Conservation (phyloP, 1,140 invertebrate species). For the Heliconius hewitsoni region DNA sequence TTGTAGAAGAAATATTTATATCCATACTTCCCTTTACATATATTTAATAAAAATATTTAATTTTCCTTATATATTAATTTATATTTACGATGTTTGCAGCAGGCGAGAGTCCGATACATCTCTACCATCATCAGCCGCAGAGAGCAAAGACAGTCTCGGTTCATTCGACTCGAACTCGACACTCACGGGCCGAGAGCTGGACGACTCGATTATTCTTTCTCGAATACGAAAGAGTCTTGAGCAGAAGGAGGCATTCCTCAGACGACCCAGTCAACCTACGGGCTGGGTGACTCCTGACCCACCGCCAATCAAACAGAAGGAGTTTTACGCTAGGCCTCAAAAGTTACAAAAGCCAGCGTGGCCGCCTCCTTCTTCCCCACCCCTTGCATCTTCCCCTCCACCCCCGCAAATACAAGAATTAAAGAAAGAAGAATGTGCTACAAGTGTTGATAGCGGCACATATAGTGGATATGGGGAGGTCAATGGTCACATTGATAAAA, state of each 20-base stretch:
- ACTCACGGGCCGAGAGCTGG: conserved; percentile 84
- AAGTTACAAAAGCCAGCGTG: conserved; percentile 87
- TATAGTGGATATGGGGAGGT: conserved; percentile 74
- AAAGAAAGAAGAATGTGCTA: conserved; percentile 70
- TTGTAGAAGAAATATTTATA: not conserved
- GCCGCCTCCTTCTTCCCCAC: conserved; percentile 81
- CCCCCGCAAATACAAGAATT: conserved; percentile 54
- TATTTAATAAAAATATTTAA: not conserved
- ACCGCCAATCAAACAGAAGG: conserved; percentile 83
- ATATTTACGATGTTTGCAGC: conserved; percentile 47
- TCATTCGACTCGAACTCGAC: conserved; percentile 86
- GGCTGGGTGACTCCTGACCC: conserved; percentile 81
- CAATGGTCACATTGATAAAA: conserved; percentile 66
- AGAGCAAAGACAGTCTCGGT: conserved; percentile 84
- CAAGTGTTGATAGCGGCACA: conserved; percentile 73
- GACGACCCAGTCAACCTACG: conserved; percentile 86
- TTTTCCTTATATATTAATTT: conserved; percentile 6
- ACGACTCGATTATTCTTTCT: conserved; percentile 86
- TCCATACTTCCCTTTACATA: not conserved
- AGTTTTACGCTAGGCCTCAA: conserved; percentile 89
- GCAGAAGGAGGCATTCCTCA: conserved; percentile 93
- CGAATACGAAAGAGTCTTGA: conserved; percentile 91
- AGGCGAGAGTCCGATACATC: conserved; percentile 83
- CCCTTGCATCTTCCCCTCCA: conserved; percentile 64
- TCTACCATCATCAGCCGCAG: conserved; percentile 81